phyloP scores from a whole-genome alignment of 2,888 invertebrate genomes.

The Megaustenia siamemsis region DNA sequence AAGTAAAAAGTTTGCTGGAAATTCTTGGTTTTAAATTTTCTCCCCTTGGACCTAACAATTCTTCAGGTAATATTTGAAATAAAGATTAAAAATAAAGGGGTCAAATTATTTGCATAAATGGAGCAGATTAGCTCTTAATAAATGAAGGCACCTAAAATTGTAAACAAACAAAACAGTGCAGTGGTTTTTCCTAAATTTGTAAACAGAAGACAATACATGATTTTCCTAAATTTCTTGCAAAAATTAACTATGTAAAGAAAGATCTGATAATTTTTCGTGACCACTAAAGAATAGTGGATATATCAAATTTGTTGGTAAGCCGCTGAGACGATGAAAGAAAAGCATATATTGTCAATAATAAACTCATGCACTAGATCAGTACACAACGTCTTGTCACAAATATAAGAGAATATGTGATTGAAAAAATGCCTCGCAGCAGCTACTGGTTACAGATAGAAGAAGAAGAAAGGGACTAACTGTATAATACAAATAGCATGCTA shows the following conservation, averaged over 20 bases:
- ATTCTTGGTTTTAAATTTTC: neutral
- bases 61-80: neutral
- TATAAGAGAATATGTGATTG: constrained; percentile 25
- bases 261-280: neutral
- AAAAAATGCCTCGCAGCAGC: neutral
- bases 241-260: neutral
- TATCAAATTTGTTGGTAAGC: neutral
- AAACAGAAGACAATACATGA: neutral
- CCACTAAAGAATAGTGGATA: too few species aligned
- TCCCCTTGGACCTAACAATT: neutral
- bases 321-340: neutral
- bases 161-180: neutral
- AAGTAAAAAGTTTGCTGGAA: neutral
- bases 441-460: neutral
- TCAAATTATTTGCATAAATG: constrained; percentile 16
- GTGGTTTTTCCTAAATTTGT: neutral
- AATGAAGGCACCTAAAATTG: constrained; percentile 48
- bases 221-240: neutral
- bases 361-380: constrained; percentile 33
- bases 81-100: neutral
- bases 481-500: constrained; percentile 1
- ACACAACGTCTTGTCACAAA: neutral
- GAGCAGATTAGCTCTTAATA: constrained; percentile 17
- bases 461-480: neutral
- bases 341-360: neutral